Conservation (phyloP, 2,797 vertebrate species). For the Oreochromis grahami region DNA sequence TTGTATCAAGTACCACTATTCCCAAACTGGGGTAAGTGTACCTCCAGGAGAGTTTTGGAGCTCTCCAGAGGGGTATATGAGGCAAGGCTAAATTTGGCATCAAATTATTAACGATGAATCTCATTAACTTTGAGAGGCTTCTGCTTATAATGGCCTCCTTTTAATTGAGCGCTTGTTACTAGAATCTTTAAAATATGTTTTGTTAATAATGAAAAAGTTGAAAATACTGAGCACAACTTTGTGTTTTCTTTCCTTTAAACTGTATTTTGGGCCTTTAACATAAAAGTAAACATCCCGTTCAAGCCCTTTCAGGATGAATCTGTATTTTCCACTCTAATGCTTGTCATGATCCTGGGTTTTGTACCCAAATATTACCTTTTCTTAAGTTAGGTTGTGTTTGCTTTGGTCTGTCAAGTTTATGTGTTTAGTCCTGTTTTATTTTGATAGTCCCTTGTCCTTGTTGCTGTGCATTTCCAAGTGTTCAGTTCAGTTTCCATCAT, state of each 20-base stretch:
- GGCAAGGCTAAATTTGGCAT: constrained; percentile 60
- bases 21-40: constrained; percentile 68
- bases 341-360: background rate
- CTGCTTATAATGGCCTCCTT: constrained; percentile 45
- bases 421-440: background rate
- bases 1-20: constrained; percentile 37
- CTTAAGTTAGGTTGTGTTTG: background rate
- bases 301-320: background rate
- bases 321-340: background rate
- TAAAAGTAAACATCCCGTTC: background rate
- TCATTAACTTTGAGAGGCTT: constrained; percentile 57
- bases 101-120: constrained; percentile 65
- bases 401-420: background rate
- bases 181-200: constrained; percentile 23
- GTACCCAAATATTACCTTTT: background rate
- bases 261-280: background rate
- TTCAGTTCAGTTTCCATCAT: background rate
- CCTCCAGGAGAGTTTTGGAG: constrained; percentile 60
- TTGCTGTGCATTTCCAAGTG: background rate
- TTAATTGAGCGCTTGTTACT: constrained; percentile 32
- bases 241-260: background rate
- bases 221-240: background rate
- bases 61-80: constrained; percentile 37
- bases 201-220: background rate
- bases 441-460: background rate